These are phyloP conservation scores for Rhinopomastus cyanomelas DNA, from an alignment of 2,113 vertebrate species.

Conservation along the genomic window DNA sequence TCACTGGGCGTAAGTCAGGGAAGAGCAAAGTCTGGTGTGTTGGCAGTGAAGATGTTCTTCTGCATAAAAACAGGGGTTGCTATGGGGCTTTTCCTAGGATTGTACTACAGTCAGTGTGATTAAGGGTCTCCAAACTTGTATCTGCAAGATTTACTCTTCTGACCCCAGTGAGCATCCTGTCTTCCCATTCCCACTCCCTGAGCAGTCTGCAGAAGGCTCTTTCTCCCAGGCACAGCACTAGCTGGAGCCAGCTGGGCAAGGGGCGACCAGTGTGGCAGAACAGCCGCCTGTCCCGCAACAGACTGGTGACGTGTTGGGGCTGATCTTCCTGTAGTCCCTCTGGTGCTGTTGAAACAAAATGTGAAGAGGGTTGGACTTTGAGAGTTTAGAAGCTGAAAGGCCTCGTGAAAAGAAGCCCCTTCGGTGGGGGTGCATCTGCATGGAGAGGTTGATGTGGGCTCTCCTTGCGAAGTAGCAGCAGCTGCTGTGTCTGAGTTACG, in stretches of 20 bases:
- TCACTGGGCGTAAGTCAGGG: not conserved
- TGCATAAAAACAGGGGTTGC: slow-evolving; percentile 20
- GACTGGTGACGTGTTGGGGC: not conserved
- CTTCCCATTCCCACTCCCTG: not conserved
- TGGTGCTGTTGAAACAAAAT: not conserved
- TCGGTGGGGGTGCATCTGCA: not conserved
- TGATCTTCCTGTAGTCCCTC: not conserved
- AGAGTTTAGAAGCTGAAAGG: not conserved
- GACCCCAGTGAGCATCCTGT: not conserved
- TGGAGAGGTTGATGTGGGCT: not conserved
- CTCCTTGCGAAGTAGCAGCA: not conserved
- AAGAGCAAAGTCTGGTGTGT: slow-evolving; percentile 9
- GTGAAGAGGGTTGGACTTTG: not conserved
- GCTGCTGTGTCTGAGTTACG: rapidly evolving
- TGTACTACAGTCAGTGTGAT: not conserved
- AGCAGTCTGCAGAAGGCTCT: not conserved
- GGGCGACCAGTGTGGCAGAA: too few relatives aligned
- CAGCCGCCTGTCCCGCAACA: too few relatives aligned
- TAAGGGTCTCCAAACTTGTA: not conserved
- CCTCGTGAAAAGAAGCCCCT: not conserved
- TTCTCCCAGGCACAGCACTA: not conserved
- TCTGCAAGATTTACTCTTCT: slow-evolving; percentile 9
- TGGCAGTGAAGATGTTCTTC: slow-evolving; percentile 5
- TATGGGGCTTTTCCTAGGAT: not conserved
- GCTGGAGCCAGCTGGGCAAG: not conserved